These are phyloP conservation scores for Microlaimidae sp. DNA, from an alignment of 2,888 invertebrate genomes.

Conservation along the genomic window DNA sequence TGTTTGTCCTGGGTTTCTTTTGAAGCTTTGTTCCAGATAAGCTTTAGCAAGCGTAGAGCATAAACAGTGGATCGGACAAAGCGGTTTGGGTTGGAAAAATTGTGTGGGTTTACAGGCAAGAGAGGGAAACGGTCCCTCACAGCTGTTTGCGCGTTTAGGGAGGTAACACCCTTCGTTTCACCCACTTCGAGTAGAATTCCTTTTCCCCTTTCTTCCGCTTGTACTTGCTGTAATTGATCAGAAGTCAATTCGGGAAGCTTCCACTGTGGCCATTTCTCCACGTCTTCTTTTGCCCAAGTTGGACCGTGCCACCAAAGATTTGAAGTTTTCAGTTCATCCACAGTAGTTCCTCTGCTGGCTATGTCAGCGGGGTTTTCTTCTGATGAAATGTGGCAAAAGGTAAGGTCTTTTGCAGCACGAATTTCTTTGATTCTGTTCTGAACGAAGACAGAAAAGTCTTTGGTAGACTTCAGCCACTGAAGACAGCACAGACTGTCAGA, in stretches of 20 bases:
- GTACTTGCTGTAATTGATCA: background rate
- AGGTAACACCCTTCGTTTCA: no score
- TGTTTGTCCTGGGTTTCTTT: no score
- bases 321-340: constrained; percentile 11
- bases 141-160: no score
- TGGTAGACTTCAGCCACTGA: constrained; percentile 18
- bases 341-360: constrained; percentile 20
- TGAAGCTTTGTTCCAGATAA: no score
- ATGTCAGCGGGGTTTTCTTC: constrained; percentile 27
- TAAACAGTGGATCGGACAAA: no score
- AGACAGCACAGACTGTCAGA: constrained; percentile 19
- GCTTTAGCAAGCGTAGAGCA: no score
- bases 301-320: constrained; percentile 25
- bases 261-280: background rate
- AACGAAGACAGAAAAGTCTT: constrained; percentile 16
- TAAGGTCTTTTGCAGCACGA: constrained; percentile 2
- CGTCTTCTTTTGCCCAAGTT: constrained; percentile 14
- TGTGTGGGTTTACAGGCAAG: background rate
- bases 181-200: no score
- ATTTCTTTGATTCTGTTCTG: constrained; percentile 22
- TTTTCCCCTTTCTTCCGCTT: background rate
- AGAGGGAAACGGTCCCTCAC: no score
- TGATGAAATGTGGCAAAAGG: constrained; percentile 22
- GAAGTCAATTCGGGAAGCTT: no score
- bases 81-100: no score